Base-by-base conservation (phyloP, 2,888 invertebrate genomes). In the Troilus luridus region DNA sequence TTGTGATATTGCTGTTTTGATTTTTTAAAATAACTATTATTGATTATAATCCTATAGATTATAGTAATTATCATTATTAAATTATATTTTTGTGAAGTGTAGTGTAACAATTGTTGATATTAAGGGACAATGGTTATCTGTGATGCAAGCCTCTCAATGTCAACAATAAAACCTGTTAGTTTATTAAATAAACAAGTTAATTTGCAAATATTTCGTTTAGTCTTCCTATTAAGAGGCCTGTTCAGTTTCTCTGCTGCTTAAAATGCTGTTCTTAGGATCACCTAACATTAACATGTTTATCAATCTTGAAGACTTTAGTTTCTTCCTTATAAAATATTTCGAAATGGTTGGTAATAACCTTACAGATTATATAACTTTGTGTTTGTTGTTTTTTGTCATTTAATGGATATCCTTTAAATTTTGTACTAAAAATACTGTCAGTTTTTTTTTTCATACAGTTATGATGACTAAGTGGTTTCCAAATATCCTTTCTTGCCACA, bases 131-230 rank as follows among this genome's bases (percentile, higher is more conserved):
- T 77, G 72, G 41, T 77, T 17, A 41, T 41, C 41, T 41, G 72
- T 41, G 41, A 77, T 19, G 7, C 41, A 77, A 41, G 72, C 41
- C 41, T 27, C 27, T 14, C 72, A 72, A 72, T 72, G 72, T 19
- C 72, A 41, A 77, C 41, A 77, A 77, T 77, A 77, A 77, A 41
- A 19, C 27, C 72, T 77, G 72, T 77, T 77, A 41, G 41, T 77
- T 27, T 8, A 8, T 19, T 77, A 77, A 77, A 77, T 41, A 77
- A 77, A 77, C 72, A 77, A 77, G 27, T 77, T 77, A 77, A 41
- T 77, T 77, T 17, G 14, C 72, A 77, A 77, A 77, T 77, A 77
- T 77, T 77, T 77, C 41, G 27, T 41, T 77, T 77, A 6, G 7
- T 27, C 72, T 77, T 77, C 72, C 72, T 77, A 17, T 0, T 17